Evolutionary conservation across 1,140 invertebrate species (phyloP), one percentile per base, ranked within the genome.

Genomic region (Solenopsis invicta): DNA sequence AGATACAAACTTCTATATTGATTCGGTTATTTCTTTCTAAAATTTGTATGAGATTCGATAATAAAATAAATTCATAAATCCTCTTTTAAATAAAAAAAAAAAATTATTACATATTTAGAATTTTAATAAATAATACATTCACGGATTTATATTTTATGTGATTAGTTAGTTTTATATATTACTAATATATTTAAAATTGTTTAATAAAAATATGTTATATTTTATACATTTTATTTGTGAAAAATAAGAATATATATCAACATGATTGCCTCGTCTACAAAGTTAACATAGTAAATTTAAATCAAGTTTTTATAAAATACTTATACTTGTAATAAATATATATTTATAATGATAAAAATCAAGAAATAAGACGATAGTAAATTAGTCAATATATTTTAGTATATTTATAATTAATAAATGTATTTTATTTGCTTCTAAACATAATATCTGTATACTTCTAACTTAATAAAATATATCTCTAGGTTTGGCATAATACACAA

Each of bases 191-290:
- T 56, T 41, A 69, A 67, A 29, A 67, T 80, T 67, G 8, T 67
- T 1, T 62, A 77, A 6, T 41, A 41, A 80, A 48, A n/a, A 69
- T 54, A 21, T 64, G 0, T 52, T 56, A 0, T 59, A 16, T 48
- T 34, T 2, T 41, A 54, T 45, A 64, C 45, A 0, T 29, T 29
- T 29, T 29, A 29, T 29, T 29, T 10, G 4, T 66, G 18, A 64
- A 81, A 64, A 69, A 34, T 6, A 52, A 41, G 64, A 72, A 34
- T 16, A 16, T 12, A 13, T 21, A 69, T 89, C 78, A 90, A 85
- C 69, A 90, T 90, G 89, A 62, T 90, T 90, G 88, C 86, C 77
- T 87, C 41, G 24, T 12, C 76, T 72, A 64, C 34, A 61, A 45
- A 61, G 24, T 61, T 84, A 84, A 71, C 34, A 74, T 82, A 71